A percentile compares a stretch with the other conserved stretches of the same genome.
Conservation (phyloP, 2,888 invertebrate species). For the Drosophila recens region DNA sequence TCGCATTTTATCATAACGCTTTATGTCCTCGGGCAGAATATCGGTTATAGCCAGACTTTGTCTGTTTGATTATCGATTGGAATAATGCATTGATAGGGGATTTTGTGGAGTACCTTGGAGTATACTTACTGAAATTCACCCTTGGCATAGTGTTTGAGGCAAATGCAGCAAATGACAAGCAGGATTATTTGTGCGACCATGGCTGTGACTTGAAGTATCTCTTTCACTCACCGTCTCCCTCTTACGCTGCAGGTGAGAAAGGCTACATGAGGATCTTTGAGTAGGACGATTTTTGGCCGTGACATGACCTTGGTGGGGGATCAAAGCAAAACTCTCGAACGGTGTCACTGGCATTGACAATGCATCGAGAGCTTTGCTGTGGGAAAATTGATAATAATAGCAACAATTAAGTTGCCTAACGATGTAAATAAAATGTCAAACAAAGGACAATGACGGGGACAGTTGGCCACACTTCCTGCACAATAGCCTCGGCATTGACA, state of each 20-base stretch:
- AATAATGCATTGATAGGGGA: not conserved
- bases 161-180: conserved; percentile 82
- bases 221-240: not conserved
- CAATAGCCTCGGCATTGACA: conserved; percentile 76
- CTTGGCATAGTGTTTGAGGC: conserved; percentile 81
- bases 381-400: conserved; percentile 61
- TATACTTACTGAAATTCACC: conserved; percentile 85
- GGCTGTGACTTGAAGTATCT: conserved; percentile 52
- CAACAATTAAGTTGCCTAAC: conserved; percentile 76
- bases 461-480: conserved; percentile 63
- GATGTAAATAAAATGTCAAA: conserved; percentile 68
- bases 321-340: conserved; percentile 69
- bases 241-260: conserved; percentile 42
- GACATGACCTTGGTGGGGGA: conserved; percentile 61
- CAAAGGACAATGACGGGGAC: conserved; percentile 51
- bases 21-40: conserved; percentile 93
- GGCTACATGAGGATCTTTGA: conserved; percentile 14
- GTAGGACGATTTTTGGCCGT: conserved; percentile 48
- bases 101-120: accelerated
- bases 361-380: conserved; percentile 71
- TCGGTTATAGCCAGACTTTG: conserved; percentile 92
- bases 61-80: conserved; percentile 44
- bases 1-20: conserved; percentile 96
- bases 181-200: conserved; percentile 83
- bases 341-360: conserved; percentile 78